Evolutionary conservation across 2,888 invertebrate species (phyloP).

Genomic region (Yponomeuta plumbellus): DNA sequence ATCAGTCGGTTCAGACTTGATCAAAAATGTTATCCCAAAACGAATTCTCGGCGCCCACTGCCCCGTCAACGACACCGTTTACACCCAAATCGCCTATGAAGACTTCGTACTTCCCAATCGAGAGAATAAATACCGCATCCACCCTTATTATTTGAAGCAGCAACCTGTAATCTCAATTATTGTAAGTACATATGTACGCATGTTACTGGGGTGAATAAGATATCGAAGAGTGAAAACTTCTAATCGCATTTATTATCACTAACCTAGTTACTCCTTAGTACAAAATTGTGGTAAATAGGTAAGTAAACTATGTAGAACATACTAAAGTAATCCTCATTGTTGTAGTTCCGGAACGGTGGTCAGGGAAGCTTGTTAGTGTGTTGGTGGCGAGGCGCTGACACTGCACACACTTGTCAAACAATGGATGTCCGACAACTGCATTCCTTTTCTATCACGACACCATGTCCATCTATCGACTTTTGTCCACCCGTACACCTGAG

Average conservation of each 20-base stretch:
- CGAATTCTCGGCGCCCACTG: conserved; percentile 59
- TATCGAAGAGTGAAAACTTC: too few relatives aligned
- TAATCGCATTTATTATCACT: too few relatives aligned
- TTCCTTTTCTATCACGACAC: conserved; percentile 65
- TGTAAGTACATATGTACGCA: conserved; percentile 5
- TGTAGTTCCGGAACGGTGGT: conserved; percentile 70
- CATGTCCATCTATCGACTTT: conserved; percentile 64
- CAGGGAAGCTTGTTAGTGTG: conserved; percentile 77
- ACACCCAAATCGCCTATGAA: conserved; percentile 66
- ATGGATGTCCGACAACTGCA: conserved; percentile 57
- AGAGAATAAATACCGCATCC: conserved; percentile 70
- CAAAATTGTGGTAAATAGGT: too few relatives aligned
- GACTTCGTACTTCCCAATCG: conserved; percentile 76
- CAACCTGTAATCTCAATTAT: conserved; percentile 31
- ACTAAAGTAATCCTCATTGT: background rate
- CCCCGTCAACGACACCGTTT: conserved; percentile 49
- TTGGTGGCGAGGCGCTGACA: conserved; percentile 67
- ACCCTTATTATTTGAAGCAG: conserved; percentile 57
- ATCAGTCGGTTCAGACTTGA: conserved; percentile 47
- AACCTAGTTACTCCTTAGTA: too few relatives aligned
- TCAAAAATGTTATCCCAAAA: conserved; percentile 54
- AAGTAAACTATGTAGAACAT: background rate
- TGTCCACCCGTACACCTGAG: conserved; percentile 73
- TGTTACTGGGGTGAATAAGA: background rate
- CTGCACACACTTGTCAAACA: conserved; percentile 64